Evolutionary conservation across 1,140 invertebrate species (phyloP).

Genomic region (Pogonomyrmex barbatus): DNA sequence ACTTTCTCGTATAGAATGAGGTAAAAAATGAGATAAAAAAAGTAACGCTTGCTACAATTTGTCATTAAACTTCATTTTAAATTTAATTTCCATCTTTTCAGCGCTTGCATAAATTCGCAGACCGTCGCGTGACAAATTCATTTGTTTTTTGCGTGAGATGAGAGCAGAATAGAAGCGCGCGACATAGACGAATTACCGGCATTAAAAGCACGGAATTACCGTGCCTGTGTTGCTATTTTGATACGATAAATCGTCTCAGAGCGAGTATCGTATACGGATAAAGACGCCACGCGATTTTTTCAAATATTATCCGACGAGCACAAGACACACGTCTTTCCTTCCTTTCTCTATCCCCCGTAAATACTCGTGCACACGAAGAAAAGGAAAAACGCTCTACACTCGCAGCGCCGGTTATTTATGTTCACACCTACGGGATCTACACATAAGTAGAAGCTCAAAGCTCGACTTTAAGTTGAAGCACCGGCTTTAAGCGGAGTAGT

Average conservation of each 20-base stretch:
- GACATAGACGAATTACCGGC: not conserved
- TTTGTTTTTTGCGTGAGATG: not conserved
- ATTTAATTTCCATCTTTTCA: constrained; percentile 21
- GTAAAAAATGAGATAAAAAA: not conserved
- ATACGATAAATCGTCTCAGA: constrained; percentile 12
- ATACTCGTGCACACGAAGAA: not conserved
- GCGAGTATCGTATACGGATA: not conserved
- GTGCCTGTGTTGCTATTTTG: not conserved
- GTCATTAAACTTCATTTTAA: constrained; percentile 25
- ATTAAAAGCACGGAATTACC: constrained; percentile 24
- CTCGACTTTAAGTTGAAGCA: constrained; percentile 42
- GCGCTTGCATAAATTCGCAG: not conserved
- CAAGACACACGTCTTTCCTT: not conserved
- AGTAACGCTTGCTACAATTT: not conserved
- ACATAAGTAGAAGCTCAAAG: constrained; percentile 28
- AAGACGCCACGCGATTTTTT: constrained; percentile 14
- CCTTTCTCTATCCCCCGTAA: not conserved
- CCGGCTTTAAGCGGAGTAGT: constrained; percentile 52
- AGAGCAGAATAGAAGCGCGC: not conserved
- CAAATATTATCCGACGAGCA: constrained; percentile 6
- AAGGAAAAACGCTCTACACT: constrained; percentile 15
- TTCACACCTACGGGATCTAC: constrained; percentile 25
- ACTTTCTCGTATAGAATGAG: not conserved
- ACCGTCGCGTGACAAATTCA: constrained; percentile 13
- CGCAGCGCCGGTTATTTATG: constrained; percentile 21